phyloP scores from a whole-genome alignment of 2,113 vertebrate genomes.

The Hyla sarda region DNA sequence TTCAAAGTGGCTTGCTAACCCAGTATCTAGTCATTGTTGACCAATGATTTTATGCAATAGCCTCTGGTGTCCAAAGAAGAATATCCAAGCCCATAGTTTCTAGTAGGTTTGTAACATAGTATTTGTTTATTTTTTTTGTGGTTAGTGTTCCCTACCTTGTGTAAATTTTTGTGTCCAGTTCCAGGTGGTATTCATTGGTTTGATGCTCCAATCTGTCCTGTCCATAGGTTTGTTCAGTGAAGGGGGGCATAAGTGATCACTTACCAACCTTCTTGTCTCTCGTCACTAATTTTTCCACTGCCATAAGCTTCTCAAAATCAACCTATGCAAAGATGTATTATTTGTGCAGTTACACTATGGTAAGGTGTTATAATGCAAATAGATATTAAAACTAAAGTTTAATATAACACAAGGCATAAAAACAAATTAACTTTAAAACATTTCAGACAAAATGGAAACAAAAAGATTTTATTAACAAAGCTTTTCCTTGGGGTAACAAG shows the following conservation, averaged over 20 bases:
- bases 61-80: too few relatives aligned
- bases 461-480: slow-evolving; percentile 58
- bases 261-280: neutral
- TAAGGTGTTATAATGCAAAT: too few relatives aligned
- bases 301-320: neutral
- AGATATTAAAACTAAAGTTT: neutral
- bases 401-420: neutral
- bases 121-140: too few relatives aligned
- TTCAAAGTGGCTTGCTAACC: too few relatives aligned
- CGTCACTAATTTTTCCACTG: neutral
- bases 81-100: too few relatives aligned
- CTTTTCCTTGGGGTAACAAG: slow-evolving; percentile 33
- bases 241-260: neutral
- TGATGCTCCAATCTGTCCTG: neutral
- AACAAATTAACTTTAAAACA: neutral
- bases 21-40: too few relatives aligned
- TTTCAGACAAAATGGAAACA: neutral
- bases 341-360: neutral
- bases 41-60: too few relatives aligned
- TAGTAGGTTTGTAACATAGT: too few relatives aligned
- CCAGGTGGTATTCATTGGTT: neutral
- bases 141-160: too few relatives aligned
- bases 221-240: neutral
- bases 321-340: neutral
- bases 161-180: too few relatives aligned